Conservation (phyloP, 2,888 invertebrate species). For the Ophion obscuratus region DNA sequence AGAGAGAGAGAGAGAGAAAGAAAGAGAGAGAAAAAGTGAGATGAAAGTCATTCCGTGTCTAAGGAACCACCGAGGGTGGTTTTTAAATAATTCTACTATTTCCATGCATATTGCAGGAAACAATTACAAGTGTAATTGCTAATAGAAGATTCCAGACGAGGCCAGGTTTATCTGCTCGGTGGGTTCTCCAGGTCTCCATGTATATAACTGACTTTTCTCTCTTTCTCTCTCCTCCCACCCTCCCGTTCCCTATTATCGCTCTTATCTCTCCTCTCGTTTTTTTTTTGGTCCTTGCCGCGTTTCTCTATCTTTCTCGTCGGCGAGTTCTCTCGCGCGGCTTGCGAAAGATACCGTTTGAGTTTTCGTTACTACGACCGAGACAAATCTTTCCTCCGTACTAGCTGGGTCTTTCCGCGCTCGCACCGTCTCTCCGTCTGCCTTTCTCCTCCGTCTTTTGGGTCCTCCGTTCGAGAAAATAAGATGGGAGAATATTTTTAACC, state of each 20-base stretch:
- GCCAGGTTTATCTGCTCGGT: slow-evolving; percentile 81
- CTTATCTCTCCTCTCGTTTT: slow-evolving; percentile 60
- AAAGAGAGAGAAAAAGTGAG: slow-evolving; percentile 62
- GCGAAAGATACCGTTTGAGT: slow-evolving; percentile 48
- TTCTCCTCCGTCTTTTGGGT: slow-evolving; percentile 2
- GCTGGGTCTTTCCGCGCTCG: slow-evolving; percentile 41
- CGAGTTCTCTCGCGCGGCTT: slow-evolving; percentile 66
- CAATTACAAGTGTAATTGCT: slow-evolving; percentile 84
- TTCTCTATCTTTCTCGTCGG: slow-evolving; percentile 47
- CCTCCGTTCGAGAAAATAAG: neutral
- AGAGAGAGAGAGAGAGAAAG: slow-evolving; percentile 54
- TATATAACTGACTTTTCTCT: slow-evolving; percentile 57
- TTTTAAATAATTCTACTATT: slow-evolving; percentile 84
- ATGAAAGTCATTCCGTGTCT: slow-evolving; percentile 68
- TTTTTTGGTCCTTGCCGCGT: slow-evolving; percentile 37
- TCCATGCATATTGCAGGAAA: slow-evolving; percentile 84
- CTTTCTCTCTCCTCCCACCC: slow-evolving; percentile 65
- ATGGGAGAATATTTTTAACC: slow-evolving; percentile 43
- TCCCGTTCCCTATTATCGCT: slow-evolving; percentile 57
- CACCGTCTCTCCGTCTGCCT: slow-evolving; percentile 5
- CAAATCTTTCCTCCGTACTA: slow-evolving; percentile 59
- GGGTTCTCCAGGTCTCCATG: slow-evolving; percentile 73
- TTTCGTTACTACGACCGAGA: slow-evolving; percentile 66
- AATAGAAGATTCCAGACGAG: slow-evolving; percentile 84
- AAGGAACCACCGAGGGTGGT: slow-evolving; percentile 75